A percentile compares a stretch with the other conserved stretches of the same genome.
Conservation (phyloP, 2,888 invertebrate species). For the Caenorhabditis sp. region DNA sequence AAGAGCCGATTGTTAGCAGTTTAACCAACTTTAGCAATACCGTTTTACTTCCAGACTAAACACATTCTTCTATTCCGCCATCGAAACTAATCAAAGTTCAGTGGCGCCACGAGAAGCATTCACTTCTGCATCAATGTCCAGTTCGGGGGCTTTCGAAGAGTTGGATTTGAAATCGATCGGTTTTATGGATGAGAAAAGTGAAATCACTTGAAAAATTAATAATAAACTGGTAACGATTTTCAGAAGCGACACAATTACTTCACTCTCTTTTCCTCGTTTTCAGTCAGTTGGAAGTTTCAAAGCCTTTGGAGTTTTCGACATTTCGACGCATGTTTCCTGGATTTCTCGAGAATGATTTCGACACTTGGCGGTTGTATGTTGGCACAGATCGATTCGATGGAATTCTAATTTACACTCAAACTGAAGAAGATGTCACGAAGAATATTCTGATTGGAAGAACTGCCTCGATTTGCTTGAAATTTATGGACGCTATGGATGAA, state of each 20-base stretch:
- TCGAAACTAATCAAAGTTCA: background rate
- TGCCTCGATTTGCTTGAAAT: background rate
- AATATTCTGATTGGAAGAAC: constrained; percentile 3
- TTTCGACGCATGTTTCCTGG: constrained; percentile 46
- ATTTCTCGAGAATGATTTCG: constrained; percentile 45
- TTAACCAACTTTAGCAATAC: background rate
- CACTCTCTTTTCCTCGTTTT: constrained; percentile 30
- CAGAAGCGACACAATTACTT: constrained; percentile 33
- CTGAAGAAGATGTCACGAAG: background rate
- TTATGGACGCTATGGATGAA: constrained; percentile 15
- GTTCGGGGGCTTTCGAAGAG: constrained; percentile 23
- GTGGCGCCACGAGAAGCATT: constrained; percentile 2
- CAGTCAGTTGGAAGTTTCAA: background rate
- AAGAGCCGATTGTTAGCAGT: background rate
- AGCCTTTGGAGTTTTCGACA: constrained; percentile 1
- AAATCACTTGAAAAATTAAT: background rate
- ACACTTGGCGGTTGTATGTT: constrained; percentile 44
- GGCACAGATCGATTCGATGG: constrained; percentile 40
- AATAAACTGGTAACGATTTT: background rate
- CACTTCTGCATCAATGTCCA: background rate
- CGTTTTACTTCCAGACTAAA: background rate
- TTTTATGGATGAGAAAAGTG: constrained; percentile 42
- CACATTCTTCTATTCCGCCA: background rate
- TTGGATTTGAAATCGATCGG: constrained; percentile 43
- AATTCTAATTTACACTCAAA: constrained; percentile 18